phyloP scores from a whole-genome alignment of 1,140 invertebrate species.

The Magallana gigas region DNA sequence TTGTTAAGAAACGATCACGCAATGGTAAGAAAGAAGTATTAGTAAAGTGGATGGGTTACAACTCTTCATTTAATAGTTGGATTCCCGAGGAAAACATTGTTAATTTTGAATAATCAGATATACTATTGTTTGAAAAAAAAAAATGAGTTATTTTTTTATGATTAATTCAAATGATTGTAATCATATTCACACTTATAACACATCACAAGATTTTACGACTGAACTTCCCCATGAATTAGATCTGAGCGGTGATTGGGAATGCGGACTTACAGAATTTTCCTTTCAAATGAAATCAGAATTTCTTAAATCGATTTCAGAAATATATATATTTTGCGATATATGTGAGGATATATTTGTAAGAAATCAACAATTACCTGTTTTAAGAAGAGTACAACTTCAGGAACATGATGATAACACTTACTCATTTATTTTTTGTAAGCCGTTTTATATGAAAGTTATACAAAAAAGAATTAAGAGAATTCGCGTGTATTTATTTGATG shows the following conservation, averaged over 20 bases:
- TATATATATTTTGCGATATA: neutral
- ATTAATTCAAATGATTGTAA: neutral
- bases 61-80: slow-evolving; percentile 15
- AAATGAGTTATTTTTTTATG: slow-evolving; percentile 5
- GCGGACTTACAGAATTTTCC: neutral
- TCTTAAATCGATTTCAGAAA: neutral
- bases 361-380: neutral
- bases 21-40: slow-evolving; percentile 8
- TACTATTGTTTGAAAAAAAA: neutral
- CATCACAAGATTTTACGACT: neutral
- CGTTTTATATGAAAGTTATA: neutral
- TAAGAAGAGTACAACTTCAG: neutral
- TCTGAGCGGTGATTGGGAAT: neutral
- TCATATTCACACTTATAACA: neutral
- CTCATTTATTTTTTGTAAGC: neutral
- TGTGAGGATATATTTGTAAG: neutral
- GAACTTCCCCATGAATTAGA: neutral
- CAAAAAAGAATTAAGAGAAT: neutral
- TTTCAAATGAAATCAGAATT: neutral
- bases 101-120: neutral
- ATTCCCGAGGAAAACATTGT: slow-evolving; percentile 15
- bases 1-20: slow-evolving; percentile 8
- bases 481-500: neutral
- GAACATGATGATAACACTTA: neutral
- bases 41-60: slow-evolving; percentile 26